Percentiles rank a stretch among this genome's conserved stretches.
Conservation (phyloP, 2,888 invertebrate genomes). For the Melolontha melolontha region DNA sequence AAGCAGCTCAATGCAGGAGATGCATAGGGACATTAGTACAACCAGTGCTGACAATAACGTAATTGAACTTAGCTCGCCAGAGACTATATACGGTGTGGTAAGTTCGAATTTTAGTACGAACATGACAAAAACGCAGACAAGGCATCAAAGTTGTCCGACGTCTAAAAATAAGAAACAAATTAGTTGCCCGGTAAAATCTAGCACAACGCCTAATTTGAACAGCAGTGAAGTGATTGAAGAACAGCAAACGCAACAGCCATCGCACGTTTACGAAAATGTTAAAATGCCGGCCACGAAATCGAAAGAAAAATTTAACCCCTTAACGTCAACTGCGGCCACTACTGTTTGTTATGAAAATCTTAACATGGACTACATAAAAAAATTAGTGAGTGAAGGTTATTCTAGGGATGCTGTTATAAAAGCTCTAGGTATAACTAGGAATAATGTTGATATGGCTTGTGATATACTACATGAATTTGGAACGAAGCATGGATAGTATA, state of each 20-base stretch:
- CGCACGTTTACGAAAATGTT: conserved; percentile 56
- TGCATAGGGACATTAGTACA: conserved; percentile 53
- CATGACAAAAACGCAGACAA: conserved; percentile 57
- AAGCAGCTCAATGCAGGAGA: conserved; percentile 63
- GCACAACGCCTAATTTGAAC: conserved; percentile 71
- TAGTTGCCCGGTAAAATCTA: conserved; percentile 69
- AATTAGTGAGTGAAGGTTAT: conserved; percentile 90
- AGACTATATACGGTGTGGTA: conserved; percentile 79
- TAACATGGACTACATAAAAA: conserved; percentile 90
- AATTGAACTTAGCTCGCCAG: conserved; percentile 74
- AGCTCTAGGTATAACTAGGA: conserved; percentile 91
- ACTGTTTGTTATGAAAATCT: conserved; percentile 84
- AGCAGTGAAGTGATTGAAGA: conserved; percentile 51
- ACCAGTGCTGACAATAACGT: conserved; percentile 46
- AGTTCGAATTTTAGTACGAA: conserved; percentile 72
- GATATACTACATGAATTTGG: conserved; percentile 94
- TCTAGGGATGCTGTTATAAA: conserved; percentile 91
- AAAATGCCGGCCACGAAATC: conserved; percentile 58
- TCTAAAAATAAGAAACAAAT: conserved; percentile 63
- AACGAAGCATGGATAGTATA: conserved; percentile 66
- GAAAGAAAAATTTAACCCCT: conserved; percentile 58
- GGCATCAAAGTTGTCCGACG: conserved; percentile 61
- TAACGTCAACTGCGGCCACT: conserved; percentile 59
- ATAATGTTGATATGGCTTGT: conserved; percentile 96
- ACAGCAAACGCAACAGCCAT: conserved; percentile 20